Percentiles rank a stretch among this genome's conserved stretches.
Conservation (phyloP, 2,113 vertebrate genomes). For the Gallinago jamesoni region DNA sequence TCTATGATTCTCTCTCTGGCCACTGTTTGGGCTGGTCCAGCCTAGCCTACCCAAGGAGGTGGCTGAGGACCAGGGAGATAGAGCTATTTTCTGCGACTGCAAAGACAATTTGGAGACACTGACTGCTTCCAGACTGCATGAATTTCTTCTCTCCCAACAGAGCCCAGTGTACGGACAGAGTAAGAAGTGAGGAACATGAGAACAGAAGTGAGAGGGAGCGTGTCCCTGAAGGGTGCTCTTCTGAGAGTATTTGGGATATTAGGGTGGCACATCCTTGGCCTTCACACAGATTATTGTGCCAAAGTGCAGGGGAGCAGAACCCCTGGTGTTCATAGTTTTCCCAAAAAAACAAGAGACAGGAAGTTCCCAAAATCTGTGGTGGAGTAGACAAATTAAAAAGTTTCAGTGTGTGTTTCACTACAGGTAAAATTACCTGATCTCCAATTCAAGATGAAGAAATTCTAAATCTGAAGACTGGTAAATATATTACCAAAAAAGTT, state of each 20-base stretch:
- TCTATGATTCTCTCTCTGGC: neutral
- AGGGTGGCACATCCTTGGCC: neutral
- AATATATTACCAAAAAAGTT: neutral
- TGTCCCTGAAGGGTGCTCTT: neutral
- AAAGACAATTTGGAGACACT: accelerated
- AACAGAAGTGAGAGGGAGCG: neutral
- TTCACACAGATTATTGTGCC: neutral
- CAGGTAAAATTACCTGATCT: neutral
- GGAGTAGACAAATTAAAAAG: neutral
- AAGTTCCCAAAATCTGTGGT: neutral
- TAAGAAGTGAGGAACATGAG: accelerated
- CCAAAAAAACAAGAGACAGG: neutral
- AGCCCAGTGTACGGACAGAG: accelerated
- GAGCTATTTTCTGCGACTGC: accelerated
- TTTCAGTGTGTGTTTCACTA: neutral
- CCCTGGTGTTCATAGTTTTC: neutral
- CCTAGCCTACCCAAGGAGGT: neutral
- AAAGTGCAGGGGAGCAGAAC: accelerated
- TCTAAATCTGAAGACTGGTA: neutral
- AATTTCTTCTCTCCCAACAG: neutral
- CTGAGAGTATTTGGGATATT: neutral
- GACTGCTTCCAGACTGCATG: neutral
- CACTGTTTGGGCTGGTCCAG: neutral
- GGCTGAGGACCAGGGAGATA: neutral
- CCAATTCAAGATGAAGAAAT: neutral